These are phyloP conservation scores for Sitta europaea DNA, from an alignment of 2,113 vertebrate species.

Conservation along the genomic window DNA sequence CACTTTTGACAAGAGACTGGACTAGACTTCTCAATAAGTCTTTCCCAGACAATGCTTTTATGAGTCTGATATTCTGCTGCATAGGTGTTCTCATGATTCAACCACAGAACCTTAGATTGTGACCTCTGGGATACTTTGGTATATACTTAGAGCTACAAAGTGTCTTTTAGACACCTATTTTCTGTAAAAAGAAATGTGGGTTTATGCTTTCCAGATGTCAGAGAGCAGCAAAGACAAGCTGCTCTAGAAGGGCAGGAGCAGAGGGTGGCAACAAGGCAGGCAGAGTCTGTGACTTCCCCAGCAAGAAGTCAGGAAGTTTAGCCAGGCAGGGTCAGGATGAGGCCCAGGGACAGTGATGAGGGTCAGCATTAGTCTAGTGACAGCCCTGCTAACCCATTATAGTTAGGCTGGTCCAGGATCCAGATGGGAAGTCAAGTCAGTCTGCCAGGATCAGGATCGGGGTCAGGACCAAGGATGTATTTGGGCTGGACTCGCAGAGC, in stretches of 20 bases:
- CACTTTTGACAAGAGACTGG: neutral
- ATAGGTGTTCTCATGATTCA: neutral
- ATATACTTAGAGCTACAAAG: neutral
- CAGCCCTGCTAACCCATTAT: neutral
- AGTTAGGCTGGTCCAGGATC: neutral
- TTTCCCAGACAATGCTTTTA: neutral
- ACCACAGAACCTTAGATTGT: neutral
- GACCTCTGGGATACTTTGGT: neutral
- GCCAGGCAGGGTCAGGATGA: neutral
- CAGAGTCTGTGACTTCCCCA: neutral
- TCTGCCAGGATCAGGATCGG: neutral
- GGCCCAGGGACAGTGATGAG: neutral
- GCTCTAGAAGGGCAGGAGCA: neutral
- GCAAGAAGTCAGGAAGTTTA: neutral
- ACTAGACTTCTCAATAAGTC: neutral
- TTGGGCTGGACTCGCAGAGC: neutral
- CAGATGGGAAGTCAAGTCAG: neutral
- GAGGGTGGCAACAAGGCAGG: neutral
- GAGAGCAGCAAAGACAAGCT: neutral
- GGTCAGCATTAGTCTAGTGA: neutral
- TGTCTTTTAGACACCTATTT: neutral
- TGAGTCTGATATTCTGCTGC: neutral
- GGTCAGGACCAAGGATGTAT: neutral
- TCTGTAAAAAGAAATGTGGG: neutral
- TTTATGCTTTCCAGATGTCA: constrained; percentile 3